Evolutionary conservation across 2,113 vertebrate species (phyloP), one percentile per base, ranked within the genome.

Genomic region (Rhea pennata): DNA sequence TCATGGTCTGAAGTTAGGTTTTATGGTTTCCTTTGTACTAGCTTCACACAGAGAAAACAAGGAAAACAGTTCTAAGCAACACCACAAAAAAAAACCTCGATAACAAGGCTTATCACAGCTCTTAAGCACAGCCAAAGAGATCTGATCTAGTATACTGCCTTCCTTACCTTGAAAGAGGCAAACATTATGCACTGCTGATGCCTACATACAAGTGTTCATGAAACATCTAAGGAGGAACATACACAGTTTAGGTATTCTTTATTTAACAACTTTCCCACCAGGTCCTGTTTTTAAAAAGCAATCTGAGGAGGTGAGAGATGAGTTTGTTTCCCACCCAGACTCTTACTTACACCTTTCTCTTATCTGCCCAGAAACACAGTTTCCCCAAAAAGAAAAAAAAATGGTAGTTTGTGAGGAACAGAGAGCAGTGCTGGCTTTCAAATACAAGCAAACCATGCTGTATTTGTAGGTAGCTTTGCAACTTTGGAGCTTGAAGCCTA

Each of bases 1-100:
- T 53, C 46, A 54, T 29, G 8, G 12, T 4, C 3, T 4, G 6
- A 91, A 48, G 64, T 6, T 5, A 46, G 10, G 40, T 61, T 84
- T 70, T 70, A 1, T 0, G 23, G 36, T 67, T 33, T 33, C 39
- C 76, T 83, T 58, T 2, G 1, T 1, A 40, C 53, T 10, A 72
- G 20, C 12, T 44, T 65, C n/a, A 42, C 1, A 2, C 64, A 33
- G 14, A 69, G 3, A 40, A 59, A 17, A 76, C 39, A 95, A 73
- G 58, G 29, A 82, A 82, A 94, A 50, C 62, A 84, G 71, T 91
- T 92, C 62, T 53, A 36, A 72, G 84, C 81, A 58, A 89, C 54
- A 80, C 84, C 78, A 66, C 67, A 54, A 44, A 78, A 36, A 36
- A 36, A 36, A 82, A 70, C 62, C 87, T 3, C 76, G 84, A 69